Evolutionary conservation across 2,797 vertebrate species (phyloP).

Genomic region (Sebastes iracundus): DNA sequence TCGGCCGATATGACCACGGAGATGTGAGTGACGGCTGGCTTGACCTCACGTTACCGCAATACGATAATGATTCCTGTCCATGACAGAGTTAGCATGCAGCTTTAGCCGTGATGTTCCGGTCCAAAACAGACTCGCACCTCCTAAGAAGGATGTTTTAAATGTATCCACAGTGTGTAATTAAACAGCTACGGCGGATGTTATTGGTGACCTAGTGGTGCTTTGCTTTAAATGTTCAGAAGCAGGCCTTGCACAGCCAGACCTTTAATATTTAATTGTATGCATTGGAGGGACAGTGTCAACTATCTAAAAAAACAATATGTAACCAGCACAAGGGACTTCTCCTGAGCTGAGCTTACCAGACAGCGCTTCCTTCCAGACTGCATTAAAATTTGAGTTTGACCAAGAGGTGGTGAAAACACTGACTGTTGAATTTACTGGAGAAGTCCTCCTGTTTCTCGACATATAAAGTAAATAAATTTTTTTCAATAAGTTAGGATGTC

Average conservation of each 20-base stretch:
- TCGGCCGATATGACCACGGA: too few species aligned
- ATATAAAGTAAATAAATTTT: neutral
- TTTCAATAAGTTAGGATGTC: neutral
- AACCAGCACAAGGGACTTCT: neutral
- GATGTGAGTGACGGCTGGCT: too few species aligned
- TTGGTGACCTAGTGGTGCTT: neutral
- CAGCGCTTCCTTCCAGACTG: neutral
- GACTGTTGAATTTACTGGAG: neutral
- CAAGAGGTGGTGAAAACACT: neutral
- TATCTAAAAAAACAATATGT: constrained; percentile 8
- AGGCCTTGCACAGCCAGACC: neutral
- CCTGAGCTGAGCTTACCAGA: neutral
- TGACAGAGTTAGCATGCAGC: too few species aligned
- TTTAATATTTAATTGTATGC: constrained; percentile 4
- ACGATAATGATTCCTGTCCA: too few species aligned
- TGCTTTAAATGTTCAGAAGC: neutral
- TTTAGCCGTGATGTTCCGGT: neutral
- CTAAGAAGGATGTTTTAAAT: neutral
- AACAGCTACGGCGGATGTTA: neutral
- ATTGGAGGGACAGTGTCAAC: neutral
- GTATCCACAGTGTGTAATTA: neutral
- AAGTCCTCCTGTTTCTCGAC: neutral
- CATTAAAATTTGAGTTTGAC: neutral
- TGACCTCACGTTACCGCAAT: neutral
- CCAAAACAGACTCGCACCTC: neutral